phyloP scores from a whole-genome alignment of 2,888 invertebrate species.

The Peribatodes rhomboidaria region DNA sequence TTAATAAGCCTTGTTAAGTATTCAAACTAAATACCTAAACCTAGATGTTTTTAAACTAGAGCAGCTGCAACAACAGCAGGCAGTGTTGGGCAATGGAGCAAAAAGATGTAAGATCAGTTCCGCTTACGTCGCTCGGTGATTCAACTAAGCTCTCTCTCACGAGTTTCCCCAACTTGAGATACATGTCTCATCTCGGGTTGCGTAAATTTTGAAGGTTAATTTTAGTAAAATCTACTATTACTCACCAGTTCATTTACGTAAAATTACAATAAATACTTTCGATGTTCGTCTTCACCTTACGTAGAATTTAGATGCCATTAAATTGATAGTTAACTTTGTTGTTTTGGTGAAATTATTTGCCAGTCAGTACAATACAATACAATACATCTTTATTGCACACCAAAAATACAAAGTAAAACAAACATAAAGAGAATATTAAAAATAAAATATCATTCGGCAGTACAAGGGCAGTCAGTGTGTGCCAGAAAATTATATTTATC shows the following conservation, averaged over 20 bases:
- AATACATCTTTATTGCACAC: too few species aligned
- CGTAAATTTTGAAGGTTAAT: slow-evolving; percentile 28
- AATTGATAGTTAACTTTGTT: neutral
- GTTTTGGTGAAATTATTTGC: neutral
- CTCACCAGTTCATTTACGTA: slow-evolving; percentile 3
- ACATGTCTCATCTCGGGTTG: slow-evolving; percentile 7
- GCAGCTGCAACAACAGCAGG: slow-evolving; percentile 14
- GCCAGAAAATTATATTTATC: too few species aligned
- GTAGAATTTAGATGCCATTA: neutral
- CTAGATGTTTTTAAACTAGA: slow-evolving; percentile 3
- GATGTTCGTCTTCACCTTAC: neutral
- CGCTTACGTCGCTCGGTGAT: slow-evolving; percentile 44
- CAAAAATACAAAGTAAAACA: too few species aligned
- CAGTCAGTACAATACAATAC: too few species aligned
- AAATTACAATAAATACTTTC: slow-evolving; percentile 3
- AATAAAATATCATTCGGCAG: too few species aligned
- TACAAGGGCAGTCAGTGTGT: too few species aligned
- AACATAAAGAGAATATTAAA: too few species aligned
- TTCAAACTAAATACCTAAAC: neutral
- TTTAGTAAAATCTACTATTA: slow-evolving; percentile 7
- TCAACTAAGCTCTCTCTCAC: slow-evolving; percentile 57
- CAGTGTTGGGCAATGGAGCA: slow-evolving; percentile 57
- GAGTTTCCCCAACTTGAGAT: slow-evolving; percentile 48
- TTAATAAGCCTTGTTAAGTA: neutral
- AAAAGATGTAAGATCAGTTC: slow-evolving; percentile 53